phyloP scores from a whole-genome alignment of 2,113 vertebrate species.

The Pluvialis apricaria region DNA sequence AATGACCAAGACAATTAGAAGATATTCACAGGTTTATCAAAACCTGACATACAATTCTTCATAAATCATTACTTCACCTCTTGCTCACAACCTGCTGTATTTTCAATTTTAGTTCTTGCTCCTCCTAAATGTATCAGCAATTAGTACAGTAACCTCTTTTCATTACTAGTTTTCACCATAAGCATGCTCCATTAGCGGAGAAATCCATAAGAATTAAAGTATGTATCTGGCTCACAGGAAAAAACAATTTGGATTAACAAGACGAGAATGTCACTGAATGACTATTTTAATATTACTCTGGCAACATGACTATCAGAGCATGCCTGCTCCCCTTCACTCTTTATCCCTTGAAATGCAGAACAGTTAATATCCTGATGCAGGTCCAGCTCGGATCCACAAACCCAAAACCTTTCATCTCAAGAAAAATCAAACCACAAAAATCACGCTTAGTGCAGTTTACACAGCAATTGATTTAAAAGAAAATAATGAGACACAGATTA shows the following conservation, averaged over 20 bases:
- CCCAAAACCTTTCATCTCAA: not conserved
- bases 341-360: not conserved
- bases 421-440: not conserved
- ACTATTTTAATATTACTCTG: not conserved
- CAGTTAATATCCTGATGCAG: not conserved
- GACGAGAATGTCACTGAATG: not conserved
- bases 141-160: not conserved
- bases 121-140: not conserved
- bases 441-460: not conserved
- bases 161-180: not conserved
- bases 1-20: constrained; percentile 6
- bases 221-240: not conserved
- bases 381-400: not conserved
- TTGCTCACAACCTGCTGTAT: not conserved
- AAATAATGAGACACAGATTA: not conserved
- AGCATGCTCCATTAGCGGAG: not conserved
- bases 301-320: not conserved
- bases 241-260: not conserved
- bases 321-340: not conserved
- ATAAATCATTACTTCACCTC: not conserved
- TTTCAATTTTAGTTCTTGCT: not conserved
- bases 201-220: not conserved
- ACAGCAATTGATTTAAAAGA: not conserved
- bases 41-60: not conserved
- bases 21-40: not conserved